A percentile compares a stretch with the other conserved stretches of the same genome.
Conservation (phyloP, 2,113 vertebrate genomes). For the Phycodurus eques region DNA sequence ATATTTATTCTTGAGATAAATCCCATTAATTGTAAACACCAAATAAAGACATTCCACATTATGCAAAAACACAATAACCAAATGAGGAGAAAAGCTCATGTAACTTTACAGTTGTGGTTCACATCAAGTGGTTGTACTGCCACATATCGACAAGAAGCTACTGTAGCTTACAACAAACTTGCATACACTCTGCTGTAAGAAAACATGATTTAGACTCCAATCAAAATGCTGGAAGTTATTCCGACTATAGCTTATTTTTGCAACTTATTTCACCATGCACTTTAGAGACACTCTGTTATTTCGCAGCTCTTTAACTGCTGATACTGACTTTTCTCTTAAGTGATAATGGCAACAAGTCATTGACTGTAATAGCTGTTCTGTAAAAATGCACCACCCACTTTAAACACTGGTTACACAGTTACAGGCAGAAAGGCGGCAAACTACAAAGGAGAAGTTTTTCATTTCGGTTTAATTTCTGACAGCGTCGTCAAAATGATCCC, state of each 20-base stretch:
- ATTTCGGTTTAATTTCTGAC: background rate
- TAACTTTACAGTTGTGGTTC: conserved; percentile 19
- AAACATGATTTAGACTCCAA: conserved; percentile 22
- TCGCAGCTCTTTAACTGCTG: conserved; percentile 60
- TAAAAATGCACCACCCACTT: conserved; percentile 65
- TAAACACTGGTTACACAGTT: conserved; percentile 67
- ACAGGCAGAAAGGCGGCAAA: conserved; percentile 43
- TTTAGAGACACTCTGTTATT: conserved; percentile 60
- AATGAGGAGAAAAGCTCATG: conserved; percentile 11
- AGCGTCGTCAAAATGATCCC: background rate
- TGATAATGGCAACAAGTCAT: conserved; percentile 61
- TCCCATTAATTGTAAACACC: conserved; percentile 17
- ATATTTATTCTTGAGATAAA: conserved; percentile 19
- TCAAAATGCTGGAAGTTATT: conserved; percentile 14
- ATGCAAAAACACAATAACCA: conserved; percentile 13
- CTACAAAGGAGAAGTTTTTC: conserved; percentile 18
- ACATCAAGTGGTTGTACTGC: conserved; percentile 9
- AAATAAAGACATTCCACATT: conserved; percentile 18
- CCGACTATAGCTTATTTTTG: conserved; percentile 29
- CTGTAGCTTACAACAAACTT: conserved; percentile 1
- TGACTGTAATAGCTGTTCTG: conserved; percentile 67
- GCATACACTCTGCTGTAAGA: conserved; percentile 18
- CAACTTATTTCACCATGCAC: conserved; percentile 35
- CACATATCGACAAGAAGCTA: background rate
- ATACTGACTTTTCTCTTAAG: conserved; percentile 62